phyloP scores from a whole-genome alignment of 2,113 vertebrate genomes.

The Danionella cerebrum region DNA sequence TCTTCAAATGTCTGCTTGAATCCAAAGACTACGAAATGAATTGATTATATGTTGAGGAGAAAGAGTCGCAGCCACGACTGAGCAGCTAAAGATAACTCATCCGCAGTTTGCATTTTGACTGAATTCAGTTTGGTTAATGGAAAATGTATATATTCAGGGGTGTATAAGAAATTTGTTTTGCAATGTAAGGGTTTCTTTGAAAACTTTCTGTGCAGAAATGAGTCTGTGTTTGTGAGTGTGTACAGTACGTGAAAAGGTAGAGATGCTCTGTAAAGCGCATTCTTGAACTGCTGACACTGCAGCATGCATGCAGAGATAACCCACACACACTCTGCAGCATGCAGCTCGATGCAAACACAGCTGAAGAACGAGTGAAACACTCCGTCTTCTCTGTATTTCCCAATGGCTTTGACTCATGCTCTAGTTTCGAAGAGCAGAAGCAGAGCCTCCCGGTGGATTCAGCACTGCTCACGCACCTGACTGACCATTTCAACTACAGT shows the following conservation, averaged over 20 bases:
- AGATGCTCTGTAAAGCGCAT: conserved; percentile 7
- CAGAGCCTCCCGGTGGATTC: not conserved
- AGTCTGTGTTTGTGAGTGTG: not conserved
- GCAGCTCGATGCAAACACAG: not conserved
- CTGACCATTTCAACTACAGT: not conserved
- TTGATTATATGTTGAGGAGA: no score
- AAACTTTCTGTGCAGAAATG: not conserved
- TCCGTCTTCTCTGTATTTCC: not conserved
- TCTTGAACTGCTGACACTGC: conserved; percentile 19
- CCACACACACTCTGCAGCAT: not conserved
- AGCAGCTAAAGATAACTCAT: no score
- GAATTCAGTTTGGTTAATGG: no score
- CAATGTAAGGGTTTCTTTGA: no score
- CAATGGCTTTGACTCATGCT: not conserved
- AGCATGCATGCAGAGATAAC: not conserved
- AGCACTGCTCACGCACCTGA: not conserved
- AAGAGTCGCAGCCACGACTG: no score
- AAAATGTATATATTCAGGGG: no score
- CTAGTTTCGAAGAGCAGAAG: not conserved
- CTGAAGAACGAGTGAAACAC: not conserved
- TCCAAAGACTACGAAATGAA: no score
- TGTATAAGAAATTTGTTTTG: no score
- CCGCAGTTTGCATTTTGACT: no score
- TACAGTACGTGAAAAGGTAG: not conserved
- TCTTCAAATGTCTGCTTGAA: not conserved